A percentile compares a stretch with the other conserved stretches of the same genome.
Conservation (phyloP, 1,140 invertebrate species). For the Branchinecta lynchi region DNA sequence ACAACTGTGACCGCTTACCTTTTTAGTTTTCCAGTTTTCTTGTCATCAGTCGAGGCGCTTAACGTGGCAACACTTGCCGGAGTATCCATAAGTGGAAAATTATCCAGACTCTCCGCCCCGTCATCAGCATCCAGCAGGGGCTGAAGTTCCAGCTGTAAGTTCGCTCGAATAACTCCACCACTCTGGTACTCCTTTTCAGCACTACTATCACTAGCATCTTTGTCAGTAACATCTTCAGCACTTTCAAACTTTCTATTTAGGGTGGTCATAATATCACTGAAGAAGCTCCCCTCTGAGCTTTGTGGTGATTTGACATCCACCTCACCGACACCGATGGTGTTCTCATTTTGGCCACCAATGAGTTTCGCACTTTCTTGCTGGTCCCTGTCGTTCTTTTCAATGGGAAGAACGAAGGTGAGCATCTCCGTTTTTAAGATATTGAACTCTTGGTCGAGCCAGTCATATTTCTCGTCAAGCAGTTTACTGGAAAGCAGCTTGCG, state of each 20-base stretch:
- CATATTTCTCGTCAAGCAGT: neutral
- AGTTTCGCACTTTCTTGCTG: neutral
- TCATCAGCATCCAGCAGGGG: neutral
- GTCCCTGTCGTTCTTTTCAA: neutral
- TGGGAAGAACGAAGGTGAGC: neutral
- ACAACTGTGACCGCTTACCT: neutral
- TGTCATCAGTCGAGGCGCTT: neutral
- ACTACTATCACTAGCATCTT: neutral
- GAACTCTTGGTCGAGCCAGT: neutral
- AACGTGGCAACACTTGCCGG: neutral
- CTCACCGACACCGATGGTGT: neutral
- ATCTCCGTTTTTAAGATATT: neutral
- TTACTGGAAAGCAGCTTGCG: neutral
- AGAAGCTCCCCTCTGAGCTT: conserved; percentile 3
- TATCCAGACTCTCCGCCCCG: neutral
- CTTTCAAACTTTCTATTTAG: neutral
- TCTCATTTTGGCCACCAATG: neutral
- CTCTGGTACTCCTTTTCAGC: neutral
- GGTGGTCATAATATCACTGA: neutral
- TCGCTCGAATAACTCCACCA: neutral
- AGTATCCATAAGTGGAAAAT: neutral
- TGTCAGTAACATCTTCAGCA: neutral
- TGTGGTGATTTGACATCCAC: neutral
- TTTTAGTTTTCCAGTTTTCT: conserved; percentile 1
- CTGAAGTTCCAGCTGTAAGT: neutral